Conservation (phyloP, 2,888 invertebrate species). For the Eretmocerus hayati region DNA sequence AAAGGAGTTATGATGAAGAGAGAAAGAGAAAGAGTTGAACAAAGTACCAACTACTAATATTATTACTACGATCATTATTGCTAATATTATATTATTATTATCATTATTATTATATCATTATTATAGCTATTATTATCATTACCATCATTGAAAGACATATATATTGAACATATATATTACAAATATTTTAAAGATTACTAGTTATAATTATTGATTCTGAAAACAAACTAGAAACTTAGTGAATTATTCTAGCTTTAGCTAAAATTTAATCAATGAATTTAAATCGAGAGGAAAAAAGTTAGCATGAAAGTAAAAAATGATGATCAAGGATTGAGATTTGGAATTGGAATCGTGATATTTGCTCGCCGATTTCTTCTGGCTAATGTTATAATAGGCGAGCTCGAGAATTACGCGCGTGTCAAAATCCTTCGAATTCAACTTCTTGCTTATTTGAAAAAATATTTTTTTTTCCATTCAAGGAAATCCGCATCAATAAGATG, state of each 20-base stretch:
- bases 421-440: too few relatives aligned
- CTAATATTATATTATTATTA: constrained; percentile 26
- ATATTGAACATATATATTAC: constrained; percentile 25
- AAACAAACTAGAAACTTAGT: constrained; percentile 38
- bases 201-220: constrained; percentile 33
- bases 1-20: too few relatives aligned
- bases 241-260: constrained; percentile 42
- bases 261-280: constrained; percentile 30
- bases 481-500: too few relatives aligned
- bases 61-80: constrained; percentile 43
- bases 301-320: neutral
- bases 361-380: constrained; percentile 10
- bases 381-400: neutral
- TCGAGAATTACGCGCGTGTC: neutral
- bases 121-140: constrained; percentile 27
- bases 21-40: too few relatives aligned
- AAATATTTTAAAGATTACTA: constrained; percentile 45
- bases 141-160: constrained; percentile 30
- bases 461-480: too few relatives aligned
- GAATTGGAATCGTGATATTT: constrained; percentile 8
- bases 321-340: neutral
- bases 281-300: neutral
- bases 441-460: too few relatives aligned
- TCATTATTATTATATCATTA: constrained; percentile 29
- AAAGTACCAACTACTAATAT: constrained; percentile 63